Evolutionary conservation across 2,113 vertebrate species (phyloP).

Genomic region (Ctenomys sociabilis): DNA sequence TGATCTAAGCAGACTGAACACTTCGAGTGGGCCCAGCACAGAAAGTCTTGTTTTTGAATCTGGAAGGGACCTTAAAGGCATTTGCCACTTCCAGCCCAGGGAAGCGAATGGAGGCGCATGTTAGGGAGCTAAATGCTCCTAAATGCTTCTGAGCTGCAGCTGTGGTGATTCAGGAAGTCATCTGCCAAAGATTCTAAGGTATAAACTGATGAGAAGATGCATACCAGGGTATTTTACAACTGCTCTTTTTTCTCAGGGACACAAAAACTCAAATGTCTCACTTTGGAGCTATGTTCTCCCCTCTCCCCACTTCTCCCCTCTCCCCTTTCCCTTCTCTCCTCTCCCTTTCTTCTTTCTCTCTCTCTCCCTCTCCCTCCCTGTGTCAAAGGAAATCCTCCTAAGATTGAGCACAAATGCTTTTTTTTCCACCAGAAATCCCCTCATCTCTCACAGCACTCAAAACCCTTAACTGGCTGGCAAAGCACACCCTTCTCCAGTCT

Average conservation of each 20-base stretch:
- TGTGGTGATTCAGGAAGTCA: neutral
- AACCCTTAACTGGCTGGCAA: neutral
- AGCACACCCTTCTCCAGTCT: neutral
- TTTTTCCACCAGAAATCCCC: neutral
- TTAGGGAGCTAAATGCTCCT: too few species aligned
- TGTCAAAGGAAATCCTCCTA: neutral
- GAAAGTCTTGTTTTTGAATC: neutral
- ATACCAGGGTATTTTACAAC: neutral
- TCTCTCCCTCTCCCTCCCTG: neutral
- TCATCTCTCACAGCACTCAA: neutral
- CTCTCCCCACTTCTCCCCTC: accelerated
- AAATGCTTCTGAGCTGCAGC: too few species aligned
- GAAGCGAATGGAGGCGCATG: neutral
- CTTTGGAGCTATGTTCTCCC: neutral
- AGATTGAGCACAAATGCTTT: neutral
- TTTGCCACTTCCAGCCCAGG: neutral
- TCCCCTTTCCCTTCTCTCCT: neutral
- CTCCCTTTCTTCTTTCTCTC: neutral
- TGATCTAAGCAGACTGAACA: neutral
- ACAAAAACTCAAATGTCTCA: neutral
- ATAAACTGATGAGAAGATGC: neutral
- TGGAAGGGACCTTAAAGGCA: neutral
- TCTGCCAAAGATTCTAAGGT: neutral
- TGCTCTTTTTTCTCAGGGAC: neutral
- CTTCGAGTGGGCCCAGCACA: neutral